Base-by-base conservation (phyloP, 2,113 vertebrate species). In the Lamprologus lemairii region DNA sequence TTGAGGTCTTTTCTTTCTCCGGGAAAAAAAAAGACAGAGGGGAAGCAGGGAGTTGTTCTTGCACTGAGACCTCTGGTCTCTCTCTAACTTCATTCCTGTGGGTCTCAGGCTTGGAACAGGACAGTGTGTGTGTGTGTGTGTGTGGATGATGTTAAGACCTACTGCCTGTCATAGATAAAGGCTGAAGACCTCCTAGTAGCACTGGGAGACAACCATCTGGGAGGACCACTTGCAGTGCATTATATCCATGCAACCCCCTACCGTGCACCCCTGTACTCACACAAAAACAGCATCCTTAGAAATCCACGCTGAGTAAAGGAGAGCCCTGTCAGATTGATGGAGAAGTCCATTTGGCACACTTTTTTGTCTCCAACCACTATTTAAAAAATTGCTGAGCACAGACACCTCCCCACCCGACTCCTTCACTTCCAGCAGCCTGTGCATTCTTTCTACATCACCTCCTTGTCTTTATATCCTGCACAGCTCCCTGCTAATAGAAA, bases 121-220 rank as follows among this genome's bases (percentile, higher is more conserved):
- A 85, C 78, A 42, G 83, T 82, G 88, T 91, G 80, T 80, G 82
- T 82, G 82, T 81, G 87, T 91, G 81, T 73, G 23, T 82, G 88
- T 91, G 80, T 80, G 71, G 65, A 82, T 87, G 87, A 88, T 89
- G 87, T 92, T 88, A 89, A 91, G 91, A 86, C 84, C 87, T 85
- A 91, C 91, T 93, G 93, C 57, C 83, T 83, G 84, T 85, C 80
- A 75, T 81, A 94, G 93, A 95, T 95, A 95, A 96, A 96, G 93
- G 83, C 73, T 90, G 83, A 83, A 94, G 93, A 93, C 90, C 89
- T 92, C 93, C 91, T 91, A 88, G 93, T 45, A 86, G 86, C 90
- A 93, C 75, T 55, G 47, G 87, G 91, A 93, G 60, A 57, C 71
- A 86, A 88, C 92, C 93, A 95, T 95, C 92, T 93, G 94, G 94